These are phyloP conservation scores for Sogatella furcifera DNA, from an alignment of 1,140 invertebrate genomes.

Conservation along the genomic window DNA sequence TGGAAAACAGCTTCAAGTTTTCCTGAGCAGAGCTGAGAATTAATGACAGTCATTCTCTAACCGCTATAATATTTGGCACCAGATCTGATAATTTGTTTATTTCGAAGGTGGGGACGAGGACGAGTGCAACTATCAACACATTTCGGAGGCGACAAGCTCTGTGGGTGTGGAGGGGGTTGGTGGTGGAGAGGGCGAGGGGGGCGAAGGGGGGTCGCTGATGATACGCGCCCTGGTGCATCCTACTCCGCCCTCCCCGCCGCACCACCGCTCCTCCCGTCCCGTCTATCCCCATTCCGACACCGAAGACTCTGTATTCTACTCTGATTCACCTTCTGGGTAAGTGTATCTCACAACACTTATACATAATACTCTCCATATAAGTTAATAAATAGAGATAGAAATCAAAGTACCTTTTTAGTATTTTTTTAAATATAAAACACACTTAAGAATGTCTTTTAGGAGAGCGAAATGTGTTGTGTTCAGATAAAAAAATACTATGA, in stretches of 20 bases:
- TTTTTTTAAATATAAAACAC: no score
- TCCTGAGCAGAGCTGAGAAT: no score
- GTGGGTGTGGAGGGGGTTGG: not conserved
- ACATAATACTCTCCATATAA: not conserved
- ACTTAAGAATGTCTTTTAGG: no score
- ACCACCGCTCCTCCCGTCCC: constrained; percentile 25
- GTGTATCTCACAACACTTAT: not conserved
- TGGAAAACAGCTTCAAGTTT: no score
- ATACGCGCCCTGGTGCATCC: constrained; percentile 42
- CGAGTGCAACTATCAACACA: constrained; percentile 50
- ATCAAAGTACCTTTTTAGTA: no score
- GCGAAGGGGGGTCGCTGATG: not conserved
- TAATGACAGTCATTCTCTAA: no score
- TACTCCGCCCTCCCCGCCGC: constrained; percentile 24
- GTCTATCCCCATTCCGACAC: constrained; percentile 49
- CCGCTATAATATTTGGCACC: no score
- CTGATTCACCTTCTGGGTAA: constrained; percentile 30
- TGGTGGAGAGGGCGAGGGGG: not conserved
- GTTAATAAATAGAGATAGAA: no score
- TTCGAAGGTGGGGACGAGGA: constrained; percentile 22
- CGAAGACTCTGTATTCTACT: constrained; percentile 46
- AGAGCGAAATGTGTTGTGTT: no score
- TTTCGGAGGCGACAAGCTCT: constrained; percentile 39
- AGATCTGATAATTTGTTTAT: no score
- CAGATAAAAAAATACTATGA: no score